Evolutionary conservation across 2,888 invertebrate species (phyloP).

Genomic region (Caenorhabditis zanzibari): DNA sequence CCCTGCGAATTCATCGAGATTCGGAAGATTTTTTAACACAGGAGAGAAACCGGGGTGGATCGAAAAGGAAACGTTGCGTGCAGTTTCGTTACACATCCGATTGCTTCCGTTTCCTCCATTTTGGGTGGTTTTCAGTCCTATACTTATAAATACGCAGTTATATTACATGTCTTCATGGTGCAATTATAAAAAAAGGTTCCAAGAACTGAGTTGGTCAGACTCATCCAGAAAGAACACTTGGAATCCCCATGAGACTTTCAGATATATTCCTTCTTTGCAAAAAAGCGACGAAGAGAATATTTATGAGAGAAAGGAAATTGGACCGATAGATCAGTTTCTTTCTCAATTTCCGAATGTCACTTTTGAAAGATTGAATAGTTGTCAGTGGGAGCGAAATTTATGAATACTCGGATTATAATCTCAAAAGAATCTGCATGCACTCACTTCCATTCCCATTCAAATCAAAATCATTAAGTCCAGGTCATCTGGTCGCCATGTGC

Average conservation of each 20-base stretch:
- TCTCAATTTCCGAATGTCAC: conserved; percentile 21
- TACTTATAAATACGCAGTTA: conserved; percentile 36
- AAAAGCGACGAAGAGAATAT: conserved; percentile 7
- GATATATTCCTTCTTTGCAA: conserved; percentile 27
- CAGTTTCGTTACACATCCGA: conserved; percentile 47
- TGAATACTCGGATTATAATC: conserved; percentile 15
- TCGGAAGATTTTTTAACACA: conserved; percentile 20
- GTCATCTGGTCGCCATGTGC: conserved; percentile 60
- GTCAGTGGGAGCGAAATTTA: background rate
- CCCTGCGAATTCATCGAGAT: conserved; percentile 20
- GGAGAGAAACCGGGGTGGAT: conserved; percentile 6
- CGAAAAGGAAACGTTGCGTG: conserved; percentile 58
- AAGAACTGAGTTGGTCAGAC: conserved; percentile 13
- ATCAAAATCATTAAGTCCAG: conserved; percentile 32
- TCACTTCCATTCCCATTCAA: conserved; percentile 10
- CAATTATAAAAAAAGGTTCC: background rate
- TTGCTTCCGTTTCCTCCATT: conserved; percentile 38
- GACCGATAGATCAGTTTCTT: conserved; percentile 27
- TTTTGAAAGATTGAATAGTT: conserved; percentile 16
- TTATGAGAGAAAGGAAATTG: conserved; percentile 23
- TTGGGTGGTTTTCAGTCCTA: conserved; percentile 24
- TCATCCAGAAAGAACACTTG: conserved; percentile 3
- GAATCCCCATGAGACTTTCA: conserved; percentile 15
- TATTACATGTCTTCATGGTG: conserved; percentile 4
- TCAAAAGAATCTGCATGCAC: background rate